Percentiles rank a stretch among this genome's conserved stretches.
Evolutionary conservation across 2,888 invertebrate genomes (phyloP).

Genomic region (Synanthedon myopaeformis): DNA sequence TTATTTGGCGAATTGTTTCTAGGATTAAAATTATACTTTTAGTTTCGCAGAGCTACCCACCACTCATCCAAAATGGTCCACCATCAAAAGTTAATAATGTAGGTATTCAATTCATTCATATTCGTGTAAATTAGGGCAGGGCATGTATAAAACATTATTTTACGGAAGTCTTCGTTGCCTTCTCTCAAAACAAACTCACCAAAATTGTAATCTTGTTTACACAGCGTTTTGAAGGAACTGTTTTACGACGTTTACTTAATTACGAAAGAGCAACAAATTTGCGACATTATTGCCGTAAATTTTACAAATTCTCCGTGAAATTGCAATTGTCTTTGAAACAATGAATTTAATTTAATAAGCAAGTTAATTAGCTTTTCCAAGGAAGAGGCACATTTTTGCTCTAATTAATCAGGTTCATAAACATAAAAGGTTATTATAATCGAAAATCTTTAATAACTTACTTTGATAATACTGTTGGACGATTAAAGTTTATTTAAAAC

Average conservation of each 20-base stretch:
- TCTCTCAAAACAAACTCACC: constrained; percentile 9
- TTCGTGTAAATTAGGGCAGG: too few relatives aligned
- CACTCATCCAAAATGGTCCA: too few relatives aligned
- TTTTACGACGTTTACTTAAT: constrained; percentile 23
- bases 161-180: constrained; percentile 2
- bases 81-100: too few relatives aligned
- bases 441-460: too few relatives aligned
- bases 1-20: too few relatives aligned
- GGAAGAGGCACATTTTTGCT: neutral
- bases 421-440: too few relatives aligned
- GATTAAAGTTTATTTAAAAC: too few relatives aligned
- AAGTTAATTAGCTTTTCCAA: neutral
- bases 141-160: neutral
- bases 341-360: neutral
- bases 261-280: constrained; percentile 22
- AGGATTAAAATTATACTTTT: too few relatives aligned
- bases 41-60: too few relatives aligned
- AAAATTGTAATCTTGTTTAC: constrained; percentile 29
- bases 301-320: constrained; percentile 12
- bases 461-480: too few relatives aligned
- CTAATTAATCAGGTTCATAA: too few relatives aligned
- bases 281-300: constrained; percentile 19
- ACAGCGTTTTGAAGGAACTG: constrained; percentile 20
- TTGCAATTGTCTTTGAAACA: constrained; percentile 6
- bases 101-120: too few relatives aligned